phyloP scores from a whole-genome alignment of 2,888 invertebrate genomes.

The Diabrotica balteata region DNA sequence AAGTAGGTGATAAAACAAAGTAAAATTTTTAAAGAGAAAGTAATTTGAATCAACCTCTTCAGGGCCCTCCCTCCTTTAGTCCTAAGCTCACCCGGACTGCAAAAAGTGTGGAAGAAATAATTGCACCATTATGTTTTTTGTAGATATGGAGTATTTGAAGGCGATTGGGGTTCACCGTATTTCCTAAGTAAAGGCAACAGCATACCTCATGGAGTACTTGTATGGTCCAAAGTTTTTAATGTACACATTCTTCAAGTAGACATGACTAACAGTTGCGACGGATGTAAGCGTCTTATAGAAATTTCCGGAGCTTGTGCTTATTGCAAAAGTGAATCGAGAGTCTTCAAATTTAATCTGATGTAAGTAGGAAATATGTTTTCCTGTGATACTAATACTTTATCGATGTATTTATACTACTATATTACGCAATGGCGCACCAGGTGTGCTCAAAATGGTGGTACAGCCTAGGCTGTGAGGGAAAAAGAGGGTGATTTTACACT shows the following conservation, averaged over 20 bases:
- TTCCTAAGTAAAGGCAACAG: slow-evolving; percentile 30
- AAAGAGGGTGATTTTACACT: no score
- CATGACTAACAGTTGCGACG: slow-evolving; percentile 19
- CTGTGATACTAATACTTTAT: no score
- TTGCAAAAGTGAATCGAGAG: not conserved
- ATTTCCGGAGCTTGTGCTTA: not conserved
- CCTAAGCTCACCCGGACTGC: no score
- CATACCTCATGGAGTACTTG: slow-evolving; percentile 29
- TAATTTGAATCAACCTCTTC: no score
- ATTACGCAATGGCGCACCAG: no score
- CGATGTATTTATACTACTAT: no score
- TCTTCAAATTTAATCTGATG: slow-evolving; percentile 5
- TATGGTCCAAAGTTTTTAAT: slow-evolving; percentile 31
- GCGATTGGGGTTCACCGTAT: slow-evolving; percentile 29
- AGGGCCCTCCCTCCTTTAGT: no score
- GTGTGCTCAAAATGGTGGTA: no score
- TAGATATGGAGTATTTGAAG: slow-evolving; percentile 27
- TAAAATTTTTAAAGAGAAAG: no score
- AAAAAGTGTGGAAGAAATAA: no score
- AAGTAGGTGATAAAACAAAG: no score
- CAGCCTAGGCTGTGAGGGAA: no score
- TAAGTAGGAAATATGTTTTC: not conserved
- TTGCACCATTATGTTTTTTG: not conserved
- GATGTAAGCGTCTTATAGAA: slow-evolving; percentile 13
- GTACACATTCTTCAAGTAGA: slow-evolving; percentile 29